Base-by-base conservation (phyloP, 2,888 invertebrate genomes). In the Calameuta filiformis region DNA sequence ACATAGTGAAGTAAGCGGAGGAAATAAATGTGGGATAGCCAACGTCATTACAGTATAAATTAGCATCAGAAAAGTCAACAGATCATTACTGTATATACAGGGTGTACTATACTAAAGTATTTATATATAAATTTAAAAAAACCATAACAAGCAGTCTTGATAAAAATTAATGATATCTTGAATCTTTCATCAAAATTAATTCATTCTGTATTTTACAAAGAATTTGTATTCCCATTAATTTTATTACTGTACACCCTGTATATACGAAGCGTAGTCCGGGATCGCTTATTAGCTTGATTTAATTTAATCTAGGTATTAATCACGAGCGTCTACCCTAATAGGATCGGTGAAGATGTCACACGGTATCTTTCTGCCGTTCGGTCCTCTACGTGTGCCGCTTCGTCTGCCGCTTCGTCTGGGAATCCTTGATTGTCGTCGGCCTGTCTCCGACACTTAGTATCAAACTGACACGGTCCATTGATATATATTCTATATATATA, bases 291-390 rank as follows among this genome's bases (percentile, higher is more conserved):
- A 85, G 86, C 86, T 87, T 84, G 86, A 88, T 87, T 88, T 90
- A 88, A 90, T 90, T 90, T 84, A 89, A 89, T 90, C 88, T 85
- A 83, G 80, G 79, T 81, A 85, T 85, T 86, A 87, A 88, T 90
- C 88, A 89, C 86, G 87, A 87, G 84, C 81, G 83, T 74, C 78
- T 77, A 77, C 78, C 81, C 85, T 85, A 87, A 88, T 87, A 83
- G 83, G 85, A 86, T 83, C 85, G 82, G 85, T 85, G 81, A 87
- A 87, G 83, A 87, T 87, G 86, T 90, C 87, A 87, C 86, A 85
- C 86, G 87, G 81, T 84, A 83, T 82, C 73, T 80, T 75, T 78
- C 56, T 78, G 69, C 74, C 74, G 74, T 30, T 30, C 35, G 74
- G 74, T 35, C 9, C 56, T 56, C 56, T 56, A 56, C 56, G 56